phyloP scores from a whole-genome alignment of 2,113 vertebrate species.

The Plecotus auritus region DNA sequence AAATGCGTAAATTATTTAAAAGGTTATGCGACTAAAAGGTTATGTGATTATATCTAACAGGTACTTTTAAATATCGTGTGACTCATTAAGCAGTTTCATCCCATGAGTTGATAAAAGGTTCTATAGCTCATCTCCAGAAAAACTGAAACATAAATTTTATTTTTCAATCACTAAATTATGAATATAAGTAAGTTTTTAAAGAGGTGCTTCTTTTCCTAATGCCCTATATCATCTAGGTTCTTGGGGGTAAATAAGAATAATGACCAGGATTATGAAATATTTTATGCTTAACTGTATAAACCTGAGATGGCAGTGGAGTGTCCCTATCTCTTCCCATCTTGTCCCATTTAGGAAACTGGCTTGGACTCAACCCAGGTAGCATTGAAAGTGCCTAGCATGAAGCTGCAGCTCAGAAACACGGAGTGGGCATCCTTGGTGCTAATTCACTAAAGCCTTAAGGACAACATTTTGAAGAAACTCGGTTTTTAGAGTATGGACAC shows the following conservation, averaged over 20 bases:
- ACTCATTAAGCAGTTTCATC: not conserved
- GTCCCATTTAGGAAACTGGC: not conserved
- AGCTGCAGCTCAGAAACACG: not conserved
- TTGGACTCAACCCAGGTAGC: not conserved
- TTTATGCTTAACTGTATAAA: not conserved
- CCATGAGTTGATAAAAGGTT: not conserved
- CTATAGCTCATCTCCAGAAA: not conserved
- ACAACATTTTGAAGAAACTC: not conserved
- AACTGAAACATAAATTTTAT: not conserved
- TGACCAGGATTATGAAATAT: not conserved
- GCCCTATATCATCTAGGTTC: not conserved
- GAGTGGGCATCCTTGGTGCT: not conserved
- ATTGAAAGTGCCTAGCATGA: not conserved
- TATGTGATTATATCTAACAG: not conserved
- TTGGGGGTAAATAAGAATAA: conserved; percentile 4
- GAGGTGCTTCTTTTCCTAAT: not conserved
- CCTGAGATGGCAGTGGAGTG: not conserved
- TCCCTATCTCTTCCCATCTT: not conserved
- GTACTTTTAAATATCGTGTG: not conserved
- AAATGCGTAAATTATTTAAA: conserved; percentile 26
- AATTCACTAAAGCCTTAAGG: not conserved
- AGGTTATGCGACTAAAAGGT: not conserved
- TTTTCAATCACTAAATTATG: conserved; percentile 16
- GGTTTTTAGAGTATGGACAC: not conserved
- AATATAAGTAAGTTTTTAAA: not conserved